These are phyloP conservation scores for Sphyrna mokarran DNA, from an alignment of 2,113 vertebrate genomes.

Conservation along the genomic window DNA sequence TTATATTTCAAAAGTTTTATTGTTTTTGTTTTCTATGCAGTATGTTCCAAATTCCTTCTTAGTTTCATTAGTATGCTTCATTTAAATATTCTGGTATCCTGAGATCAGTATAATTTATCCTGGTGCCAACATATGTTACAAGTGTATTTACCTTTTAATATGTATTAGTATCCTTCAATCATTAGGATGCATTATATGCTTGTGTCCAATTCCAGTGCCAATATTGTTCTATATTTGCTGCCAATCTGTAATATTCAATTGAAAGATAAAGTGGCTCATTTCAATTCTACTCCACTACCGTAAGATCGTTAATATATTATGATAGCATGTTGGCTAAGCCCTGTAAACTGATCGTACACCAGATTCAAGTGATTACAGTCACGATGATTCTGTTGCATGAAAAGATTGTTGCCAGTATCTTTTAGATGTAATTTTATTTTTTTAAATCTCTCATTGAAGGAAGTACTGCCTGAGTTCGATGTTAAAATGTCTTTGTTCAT, in stretches of 20 bases:
- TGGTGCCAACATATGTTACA: constrained; percentile 20
- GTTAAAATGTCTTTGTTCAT: neutral
- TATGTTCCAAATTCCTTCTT: neutral
- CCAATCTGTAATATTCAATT: neutral
- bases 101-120: neutral
- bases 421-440: neutral
- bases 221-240: neutral
- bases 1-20: neutral
- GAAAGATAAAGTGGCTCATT: neutral
- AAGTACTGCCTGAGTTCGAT: neutral
- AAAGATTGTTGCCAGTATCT: neutral
- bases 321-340: neutral
- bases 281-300: neutral
- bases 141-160: neutral
- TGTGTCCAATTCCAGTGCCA: constrained; percentile 14
- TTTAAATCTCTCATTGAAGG: neutral
- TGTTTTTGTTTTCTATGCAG: neutral
- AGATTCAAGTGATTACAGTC: neutral
- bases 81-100: constrained; percentile 22
- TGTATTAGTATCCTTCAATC: neutral
- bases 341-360: neutral
- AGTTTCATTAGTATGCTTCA: constrained; percentile 12
- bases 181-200: neutral
- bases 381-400: neutral
- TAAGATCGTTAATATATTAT: neutral